These are phyloP conservation scores for Akabosia matsudoensis DNA, from an alignment of 1,140 invertebrate genomes.

Conservation along the genomic window DNA sequence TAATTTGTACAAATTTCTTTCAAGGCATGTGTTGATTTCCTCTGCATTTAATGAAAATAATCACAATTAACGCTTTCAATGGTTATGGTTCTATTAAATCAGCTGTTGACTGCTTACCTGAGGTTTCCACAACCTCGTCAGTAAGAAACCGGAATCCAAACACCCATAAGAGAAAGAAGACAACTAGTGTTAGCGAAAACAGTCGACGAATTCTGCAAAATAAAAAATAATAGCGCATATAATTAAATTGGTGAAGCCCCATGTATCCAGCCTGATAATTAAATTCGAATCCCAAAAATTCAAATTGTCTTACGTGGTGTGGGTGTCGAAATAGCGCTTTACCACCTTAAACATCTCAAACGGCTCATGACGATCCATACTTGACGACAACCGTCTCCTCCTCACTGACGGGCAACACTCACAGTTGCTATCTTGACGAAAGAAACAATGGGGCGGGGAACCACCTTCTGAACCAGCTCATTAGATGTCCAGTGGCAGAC, in stretches of 20 bases:
- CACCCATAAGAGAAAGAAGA: slow-evolving; percentile 63
- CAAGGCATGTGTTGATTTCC: slow-evolving; percentile 59
- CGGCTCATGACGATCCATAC: slow-evolving; percentile 7
- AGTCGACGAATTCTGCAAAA: slow-evolving; percentile 62
- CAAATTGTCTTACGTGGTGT: slow-evolving; percentile 38
- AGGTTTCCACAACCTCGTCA: slow-evolving; percentile 51
- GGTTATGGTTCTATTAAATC: not conserved
- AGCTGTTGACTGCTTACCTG: slow-evolving; percentile 52
- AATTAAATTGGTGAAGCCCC: no score
- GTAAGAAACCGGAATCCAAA: slow-evolving; percentile 64
- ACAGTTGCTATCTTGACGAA: not conserved
- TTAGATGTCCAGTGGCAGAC: not conserved
- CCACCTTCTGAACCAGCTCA: no score
- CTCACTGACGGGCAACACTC: not conserved
- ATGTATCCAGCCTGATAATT: no score
- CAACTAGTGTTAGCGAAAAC: slow-evolving; percentile 60
- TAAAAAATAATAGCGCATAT: not conserved
- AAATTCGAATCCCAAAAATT: no score
- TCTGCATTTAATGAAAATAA: not conserved
- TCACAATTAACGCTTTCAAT: not conserved
- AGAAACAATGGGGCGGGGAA: not conserved
- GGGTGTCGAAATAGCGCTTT: slow-evolving; percentile 39
- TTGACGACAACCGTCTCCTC: no score
- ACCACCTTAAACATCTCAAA: slow-evolving; percentile 27
- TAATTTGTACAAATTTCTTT: slow-evolving; percentile 61